A percentile compares a stretch with the other conserved stretches of the same genome.
phyloP scores from a whole-genome alignment of 2,797 vertebrate species.

The Botia almorhae region DNA sequence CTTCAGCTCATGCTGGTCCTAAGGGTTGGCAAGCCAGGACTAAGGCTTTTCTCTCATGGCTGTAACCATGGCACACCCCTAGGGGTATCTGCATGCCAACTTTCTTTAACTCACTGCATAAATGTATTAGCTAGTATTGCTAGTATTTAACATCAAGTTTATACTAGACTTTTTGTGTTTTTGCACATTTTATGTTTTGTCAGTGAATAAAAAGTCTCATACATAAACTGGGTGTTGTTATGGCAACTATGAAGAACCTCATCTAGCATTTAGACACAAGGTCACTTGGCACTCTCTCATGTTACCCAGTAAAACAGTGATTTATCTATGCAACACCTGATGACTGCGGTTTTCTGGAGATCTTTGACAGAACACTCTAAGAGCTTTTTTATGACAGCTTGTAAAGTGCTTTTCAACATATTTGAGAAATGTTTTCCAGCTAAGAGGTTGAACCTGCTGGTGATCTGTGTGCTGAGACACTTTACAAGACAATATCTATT shows the following conservation, averaged over 20 bases:
- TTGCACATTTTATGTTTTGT: not conserved
- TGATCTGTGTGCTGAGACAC: not conserved
- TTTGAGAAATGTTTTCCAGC: constrained; percentile 69
- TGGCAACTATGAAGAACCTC: not conserved
- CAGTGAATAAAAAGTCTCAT: constrained; percentile 1
- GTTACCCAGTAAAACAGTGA: constrained; percentile 31
- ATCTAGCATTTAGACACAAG: constrained; percentile 17
- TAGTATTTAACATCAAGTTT: too few species aligned
- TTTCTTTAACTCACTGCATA: too few species aligned
- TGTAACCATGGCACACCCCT: constrained; percentile 39
- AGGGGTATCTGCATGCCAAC: too few species aligned
- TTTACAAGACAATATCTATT: constrained; percentile 13
- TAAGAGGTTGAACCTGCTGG: constrained; percentile 63
- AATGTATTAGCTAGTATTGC: too few species aligned
- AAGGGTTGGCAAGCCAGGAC: constrained; percentile 47
- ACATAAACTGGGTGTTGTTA: not conserved
- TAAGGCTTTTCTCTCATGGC: constrained; percentile 36
- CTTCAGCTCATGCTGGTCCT: constrained; percentile 27
- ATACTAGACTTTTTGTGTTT: not conserved
- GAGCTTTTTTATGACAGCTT: constrained; percentile 67
- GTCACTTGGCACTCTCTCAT: constrained; percentile 7
- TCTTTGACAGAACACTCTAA: constrained; percentile 23
- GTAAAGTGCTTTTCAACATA: constrained; percentile 68
- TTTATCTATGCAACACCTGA: constrained; percentile 34
- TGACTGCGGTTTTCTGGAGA: not conserved